phyloP scores from a whole-genome alignment of 2,888 invertebrate species.

The Dorcus hopei region DNA sequence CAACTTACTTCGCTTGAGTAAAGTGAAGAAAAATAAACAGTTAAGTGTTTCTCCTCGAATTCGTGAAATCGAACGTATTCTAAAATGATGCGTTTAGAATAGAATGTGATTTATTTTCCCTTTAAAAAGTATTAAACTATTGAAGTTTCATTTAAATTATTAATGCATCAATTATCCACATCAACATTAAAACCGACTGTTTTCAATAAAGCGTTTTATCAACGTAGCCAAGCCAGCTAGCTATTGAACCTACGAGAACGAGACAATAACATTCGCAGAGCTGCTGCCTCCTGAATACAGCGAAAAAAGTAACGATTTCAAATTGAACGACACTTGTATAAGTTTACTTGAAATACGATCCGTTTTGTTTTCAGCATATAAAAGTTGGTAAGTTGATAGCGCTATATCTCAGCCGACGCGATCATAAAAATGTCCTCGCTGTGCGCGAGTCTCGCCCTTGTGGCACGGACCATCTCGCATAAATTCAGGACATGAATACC shows the following conservation, averaged over 20 bases:
- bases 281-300: constrained; percentile 1
- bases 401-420: constrained; percentile 50
- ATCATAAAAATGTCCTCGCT: constrained; percentile 50
- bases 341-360: constrained; percentile 47
- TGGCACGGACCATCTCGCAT: constrained; percentile 32
- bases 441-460: constrained; percentile 42
- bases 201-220: too few relatives aligned
- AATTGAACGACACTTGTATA: constrained; percentile 46
- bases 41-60: too few relatives aligned
- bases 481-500: constrained; percentile 33
- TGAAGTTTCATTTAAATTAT: too few relatives aligned
- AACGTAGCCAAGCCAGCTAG: too few relatives aligned
- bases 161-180: too few relatives aligned
- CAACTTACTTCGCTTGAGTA: too few relatives aligned
- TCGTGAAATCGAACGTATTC: too few relatives aligned
- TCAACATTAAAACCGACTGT: too few relatives aligned
- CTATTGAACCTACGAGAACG: neutral
- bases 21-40: too few relatives aligned
- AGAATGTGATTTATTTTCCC: too few relatives aligned
- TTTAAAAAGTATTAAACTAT: too few relatives aligned
- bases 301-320: constrained; percentile 40
- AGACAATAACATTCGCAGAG: neutral
- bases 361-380: constrained; percentile 50
- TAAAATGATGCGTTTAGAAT: too few relatives aligned
- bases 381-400: constrained; percentile 51